Evolutionary conservation across 2,888 invertebrate species (phyloP).

Genomic region (Morpho deidamia): DNA sequence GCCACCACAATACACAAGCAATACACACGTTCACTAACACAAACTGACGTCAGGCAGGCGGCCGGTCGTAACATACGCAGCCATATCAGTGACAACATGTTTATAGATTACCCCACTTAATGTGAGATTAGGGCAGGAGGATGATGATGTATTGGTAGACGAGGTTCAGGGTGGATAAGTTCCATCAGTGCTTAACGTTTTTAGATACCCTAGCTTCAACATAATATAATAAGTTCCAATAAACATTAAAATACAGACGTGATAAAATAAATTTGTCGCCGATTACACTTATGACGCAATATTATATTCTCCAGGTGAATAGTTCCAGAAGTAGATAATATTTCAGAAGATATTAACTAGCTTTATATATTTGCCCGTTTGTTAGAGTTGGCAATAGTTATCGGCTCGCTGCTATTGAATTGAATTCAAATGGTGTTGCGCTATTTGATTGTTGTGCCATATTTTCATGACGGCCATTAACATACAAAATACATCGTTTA

Average conservation of each 20-base stretch:
- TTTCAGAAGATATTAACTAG: slow-evolving; percentile 18
- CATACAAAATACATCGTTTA: too few species aligned
- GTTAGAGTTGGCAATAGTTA: slow-evolving; percentile 19
- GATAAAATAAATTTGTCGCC: slow-evolving; percentile 14
- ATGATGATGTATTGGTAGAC: too few species aligned
- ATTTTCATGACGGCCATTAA: slow-evolving; percentile 4
- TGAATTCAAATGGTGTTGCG: slow-evolving; percentile 12
- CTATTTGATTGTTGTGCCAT: slow-evolving; percentile 11
- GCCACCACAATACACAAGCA: too few species aligned
- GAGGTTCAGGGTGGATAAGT: too few species aligned
- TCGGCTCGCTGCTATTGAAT: slow-evolving; percentile 14
- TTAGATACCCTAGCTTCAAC: not conserved
- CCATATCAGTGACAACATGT: too few species aligned
- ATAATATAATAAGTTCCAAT: slow-evolving; percentile 8
- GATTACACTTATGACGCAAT: slow-evolving; percentile 15
- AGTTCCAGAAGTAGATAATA: slow-evolving; percentile 14
- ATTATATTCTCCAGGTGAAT: slow-evolving; percentile 8
- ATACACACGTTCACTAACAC: too few species aligned
- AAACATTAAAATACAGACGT: slow-evolving; percentile 11
- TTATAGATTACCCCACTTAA: too few species aligned
- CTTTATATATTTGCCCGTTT: slow-evolving; percentile 16
- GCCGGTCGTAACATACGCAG: too few species aligned
- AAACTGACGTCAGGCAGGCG: too few species aligned
- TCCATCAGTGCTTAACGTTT: too few species aligned
- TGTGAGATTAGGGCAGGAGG: too few species aligned